A percentile compares a stretch with the other conserved stretches of the same genome.
Conservation (phyloP, 2,113 vertebrate genomes). For the Xenopus laevis region DNA sequence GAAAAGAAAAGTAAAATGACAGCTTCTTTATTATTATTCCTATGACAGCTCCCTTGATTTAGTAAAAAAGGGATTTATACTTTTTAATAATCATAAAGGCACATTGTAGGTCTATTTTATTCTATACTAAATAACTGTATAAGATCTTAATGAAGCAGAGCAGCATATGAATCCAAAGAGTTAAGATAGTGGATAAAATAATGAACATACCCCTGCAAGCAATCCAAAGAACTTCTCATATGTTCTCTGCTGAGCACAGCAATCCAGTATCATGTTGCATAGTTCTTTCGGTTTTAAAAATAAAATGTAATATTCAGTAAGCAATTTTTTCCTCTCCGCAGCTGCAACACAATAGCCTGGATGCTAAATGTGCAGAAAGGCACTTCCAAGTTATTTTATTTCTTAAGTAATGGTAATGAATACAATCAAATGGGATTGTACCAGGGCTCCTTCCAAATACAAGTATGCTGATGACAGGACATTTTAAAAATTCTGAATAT, state of each 20-base stretch:
- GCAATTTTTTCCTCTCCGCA: slow-evolving; percentile 47
- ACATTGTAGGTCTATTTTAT: no score
- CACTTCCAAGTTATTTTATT: slow-evolving; percentile 37
- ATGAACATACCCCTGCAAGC: slow-evolving; percentile 86
- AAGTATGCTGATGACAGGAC: no score
- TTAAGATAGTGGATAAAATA: slow-evolving; percentile 37
- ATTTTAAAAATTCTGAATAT: no score
- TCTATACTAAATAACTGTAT: neutral
- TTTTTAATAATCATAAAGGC: no score
- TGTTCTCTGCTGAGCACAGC: slow-evolving; percentile 96
- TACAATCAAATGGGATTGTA: slow-evolving; percentile 39
- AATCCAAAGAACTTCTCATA: slow-evolving; percentile 98
- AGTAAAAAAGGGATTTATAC: no score
- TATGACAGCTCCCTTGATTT: no score
- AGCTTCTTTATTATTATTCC: no score
- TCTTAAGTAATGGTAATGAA: slow-evolving; percentile 37
- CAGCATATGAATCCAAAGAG: neutral
- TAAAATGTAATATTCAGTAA: slow-evolving; percentile 37
- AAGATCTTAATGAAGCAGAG: neutral
- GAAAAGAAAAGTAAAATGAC: no score
- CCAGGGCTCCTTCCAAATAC: neutral
- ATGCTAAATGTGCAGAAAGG: slow-evolving; percentile 32
- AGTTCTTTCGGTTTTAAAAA: slow-evolving; percentile 84
- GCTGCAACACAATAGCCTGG: slow-evolving; percentile 38
- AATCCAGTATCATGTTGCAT: slow-evolving; percentile 99